Conservation (phyloP, 2,888 invertebrate genomes). For the Koerneria pararmatus region DNA sequence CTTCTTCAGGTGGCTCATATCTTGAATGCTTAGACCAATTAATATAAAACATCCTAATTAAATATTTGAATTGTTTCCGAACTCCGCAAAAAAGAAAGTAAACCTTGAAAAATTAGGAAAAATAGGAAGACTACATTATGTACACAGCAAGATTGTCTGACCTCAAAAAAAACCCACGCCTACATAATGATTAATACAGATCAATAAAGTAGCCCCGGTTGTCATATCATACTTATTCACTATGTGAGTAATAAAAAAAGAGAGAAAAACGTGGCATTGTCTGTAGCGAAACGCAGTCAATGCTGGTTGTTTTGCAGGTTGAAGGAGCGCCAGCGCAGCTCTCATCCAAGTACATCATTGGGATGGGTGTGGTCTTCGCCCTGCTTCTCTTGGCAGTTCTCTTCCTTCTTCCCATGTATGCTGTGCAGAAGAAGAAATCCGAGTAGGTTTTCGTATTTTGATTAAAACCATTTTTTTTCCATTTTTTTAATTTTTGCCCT, state of each 20-base stretch:
- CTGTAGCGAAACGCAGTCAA: too few relatives aligned
- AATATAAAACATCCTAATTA: too few relatives aligned
- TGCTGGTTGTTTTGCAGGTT: slow-evolving; percentile 19
- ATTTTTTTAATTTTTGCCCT: too few relatives aligned
- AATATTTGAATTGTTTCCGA: too few relatives aligned
- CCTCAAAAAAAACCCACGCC: not conserved
- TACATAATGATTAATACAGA: slow-evolving; percentile 2
- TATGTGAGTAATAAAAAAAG: not conserved
- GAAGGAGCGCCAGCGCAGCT: slow-evolving; percentile 24
- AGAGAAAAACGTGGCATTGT: too few relatives aligned
- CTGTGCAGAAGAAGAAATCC: slow-evolving; percentile 12
- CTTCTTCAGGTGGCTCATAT: too few relatives aligned
- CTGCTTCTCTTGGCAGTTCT: slow-evolving; percentile 17
- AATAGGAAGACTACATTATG: too few relatives aligned
- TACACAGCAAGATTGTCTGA: not conserved
- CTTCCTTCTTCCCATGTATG: slow-evolving; percentile 16
- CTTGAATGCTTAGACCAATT: too few relatives aligned
- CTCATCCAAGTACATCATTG: slow-evolving; percentile 14
- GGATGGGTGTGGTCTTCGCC: slow-evolving; percentile 9
- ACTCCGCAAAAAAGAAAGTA: too few relatives aligned
- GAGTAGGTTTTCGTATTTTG: slow-evolving; percentile 6
- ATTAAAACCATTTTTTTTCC: not conserved
- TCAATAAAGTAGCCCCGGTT: too few relatives aligned
- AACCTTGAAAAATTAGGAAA: too few relatives aligned
- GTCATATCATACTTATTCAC: not conserved